A percentile compares a stretch with the other conserved stretches of the same genome.
Evolutionary conservation across 2,888 invertebrate genomes (phyloP).

Genomic region (Magallana nippona): DNA sequence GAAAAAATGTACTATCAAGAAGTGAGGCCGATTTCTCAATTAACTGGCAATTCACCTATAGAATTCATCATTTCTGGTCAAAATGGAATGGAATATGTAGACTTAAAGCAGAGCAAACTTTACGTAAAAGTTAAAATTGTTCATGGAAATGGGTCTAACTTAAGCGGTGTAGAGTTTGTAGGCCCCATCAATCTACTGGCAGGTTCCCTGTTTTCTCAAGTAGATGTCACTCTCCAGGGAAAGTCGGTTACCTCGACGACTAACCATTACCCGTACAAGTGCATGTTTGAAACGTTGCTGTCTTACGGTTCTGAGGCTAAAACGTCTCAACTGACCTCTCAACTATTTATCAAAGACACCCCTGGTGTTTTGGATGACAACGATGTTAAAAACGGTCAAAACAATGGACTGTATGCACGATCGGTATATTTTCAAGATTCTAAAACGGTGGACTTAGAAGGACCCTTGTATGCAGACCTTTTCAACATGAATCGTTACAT

Average conservation of each 20-base stretch:
- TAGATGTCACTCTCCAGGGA: slow-evolving; percentile 49
- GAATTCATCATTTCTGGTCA: slow-evolving; percentile 56
- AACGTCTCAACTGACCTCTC: slow-evolving; percentile 44
- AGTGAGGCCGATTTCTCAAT: slow-evolving; percentile 46
- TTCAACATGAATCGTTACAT: slow-evolving; percentile 43
- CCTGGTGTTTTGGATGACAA: slow-evolving; percentile 31
- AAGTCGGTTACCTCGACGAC: slow-evolving; percentile 49
- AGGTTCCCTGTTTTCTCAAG: slow-evolving; percentile 47
- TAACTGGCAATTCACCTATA: slow-evolving; percentile 46
- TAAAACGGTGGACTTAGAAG: slow-evolving; percentile 35
- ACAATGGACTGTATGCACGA: slow-evolving; percentile 28
- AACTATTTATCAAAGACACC: slow-evolving; percentile 39
- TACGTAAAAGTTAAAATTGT: slow-evolving; percentile 51
- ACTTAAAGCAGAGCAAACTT: slow-evolving; percentile 51
- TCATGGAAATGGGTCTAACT: slow-evolving; percentile 22
- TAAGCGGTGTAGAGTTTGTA: slow-evolving; percentile 28
- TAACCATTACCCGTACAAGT: slow-evolving; percentile 46
- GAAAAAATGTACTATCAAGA: slow-evolving; percentile 47
- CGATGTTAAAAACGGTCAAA: slow-evolving; percentile 35
- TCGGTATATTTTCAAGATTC: slow-evolving; percentile 14
- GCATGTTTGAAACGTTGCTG: slow-evolving; percentile 46
- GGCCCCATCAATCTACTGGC: slow-evolving; percentile 46
- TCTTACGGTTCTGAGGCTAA: slow-evolving; percentile 42
- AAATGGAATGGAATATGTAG: slow-evolving; percentile 55
- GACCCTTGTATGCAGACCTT: slow-evolving; percentile 44